Evolutionary conservation across 2,113 vertebrate species (phyloP), one percentile per base, ranked within the genome.

Genomic region (Paramisgurnus dabryanus): DNA sequence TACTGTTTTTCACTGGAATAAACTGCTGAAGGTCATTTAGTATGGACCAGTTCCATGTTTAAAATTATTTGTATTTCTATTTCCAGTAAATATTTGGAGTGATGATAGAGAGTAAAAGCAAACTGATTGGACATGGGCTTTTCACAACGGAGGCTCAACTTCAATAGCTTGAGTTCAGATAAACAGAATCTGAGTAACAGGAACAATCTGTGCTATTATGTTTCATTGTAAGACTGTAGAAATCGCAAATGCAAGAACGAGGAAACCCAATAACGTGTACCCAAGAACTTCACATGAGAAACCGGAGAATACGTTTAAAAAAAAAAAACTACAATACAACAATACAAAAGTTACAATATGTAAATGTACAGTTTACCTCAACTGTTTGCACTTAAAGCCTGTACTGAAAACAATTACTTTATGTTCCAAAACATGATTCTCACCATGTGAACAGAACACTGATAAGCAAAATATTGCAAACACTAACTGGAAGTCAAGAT

Each of bases 131-230:
- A 68, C 0, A 2, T 9, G n/a, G 10, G 18, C 13, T 69, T 18
- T 63, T 27, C 4, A 27, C 47, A 65, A 65, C 17, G 40, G 61
- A 63, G 18, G 18, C 39, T 39, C 1, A 5, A 4, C 22, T 12
- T 50, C 50, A 63, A 80, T 47, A 65, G 45, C 57, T 17, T 15
- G 15, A 49, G 60, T 34, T 64, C 60, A 60, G 47, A 65, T 72
- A 18, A 72, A 71, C 22, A 71, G 41, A 57, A 15, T 4, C 6
- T 18, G 69, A 41, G 69, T 18, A 58, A 72, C 34, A 18, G 13
- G 68, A 70, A 39, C 41, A 58, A 57, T 57, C 53, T 39, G 68
- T 18, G 50, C 50, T 34, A 41, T 71, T 80, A 60, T 71, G 77
- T 72, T 80, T 34, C 68, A 64, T 22, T 70, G 27, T 41, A 17